Conservation (phyloP, 2,113 vertebrate species). For the Zosterops japonicus region DNA sequence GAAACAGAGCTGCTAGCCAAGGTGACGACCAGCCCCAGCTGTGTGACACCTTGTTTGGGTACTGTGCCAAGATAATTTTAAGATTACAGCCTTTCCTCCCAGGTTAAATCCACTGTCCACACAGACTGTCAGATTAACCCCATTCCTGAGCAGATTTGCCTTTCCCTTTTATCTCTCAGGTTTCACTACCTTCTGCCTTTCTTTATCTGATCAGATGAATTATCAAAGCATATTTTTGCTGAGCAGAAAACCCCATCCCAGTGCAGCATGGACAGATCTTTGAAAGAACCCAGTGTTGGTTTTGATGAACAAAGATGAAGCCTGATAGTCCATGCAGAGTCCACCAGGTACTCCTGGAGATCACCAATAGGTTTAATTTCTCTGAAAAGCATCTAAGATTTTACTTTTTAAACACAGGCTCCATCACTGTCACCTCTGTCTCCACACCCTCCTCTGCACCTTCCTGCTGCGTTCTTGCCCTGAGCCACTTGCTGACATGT, state of each 20-base stretch:
- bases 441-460: background rate
- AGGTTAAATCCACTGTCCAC: background rate
- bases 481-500: background rate
- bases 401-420: background rate
- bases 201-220: background rate
- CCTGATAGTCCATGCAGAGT: background rate
- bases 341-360: background rate
- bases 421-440: background rate
- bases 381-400: background rate
- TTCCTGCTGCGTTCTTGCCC: background rate
- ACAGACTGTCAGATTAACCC: background rate
- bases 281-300: background rate
- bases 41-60: background rate
- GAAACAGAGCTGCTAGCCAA: background rate
- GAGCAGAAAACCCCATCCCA: background rate
- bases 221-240: background rate
- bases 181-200: background rate
- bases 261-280: background rate
- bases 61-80: background rate
- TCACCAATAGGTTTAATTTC: accelerated
- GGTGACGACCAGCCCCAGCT: background rate
- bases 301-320: background rate
- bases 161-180: background rate
- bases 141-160: background rate
- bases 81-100: background rate